Percentiles rank a stretch among this genome's conserved stretches.
These are phyloP conservation scores for Rhabditoides inermis DNA, from an alignment of 2,888 invertebrate genomes.

Conservation along the genomic window DNA sequence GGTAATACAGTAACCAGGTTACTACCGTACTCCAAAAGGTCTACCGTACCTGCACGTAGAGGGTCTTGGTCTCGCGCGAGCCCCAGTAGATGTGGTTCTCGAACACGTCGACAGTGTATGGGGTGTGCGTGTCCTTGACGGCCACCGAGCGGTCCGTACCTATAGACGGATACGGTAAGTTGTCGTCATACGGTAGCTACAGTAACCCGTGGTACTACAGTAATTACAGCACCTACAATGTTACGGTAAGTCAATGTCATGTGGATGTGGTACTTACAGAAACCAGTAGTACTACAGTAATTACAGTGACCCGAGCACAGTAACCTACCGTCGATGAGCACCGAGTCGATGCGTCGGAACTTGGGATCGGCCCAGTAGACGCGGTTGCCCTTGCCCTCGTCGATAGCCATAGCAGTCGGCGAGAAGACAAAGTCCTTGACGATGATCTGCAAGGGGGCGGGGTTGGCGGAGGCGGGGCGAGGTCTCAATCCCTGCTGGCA, in stretches of 20 bases:
- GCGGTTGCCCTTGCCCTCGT: slow-evolving; percentile 77
- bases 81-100: slow-evolving; percentile 86
- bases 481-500: no score
- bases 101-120: slow-evolving; percentile 71
- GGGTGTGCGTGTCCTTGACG: slow-evolving; percentile 33
- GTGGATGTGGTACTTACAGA: no score
- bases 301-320: no score
- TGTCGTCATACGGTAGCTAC: no score
- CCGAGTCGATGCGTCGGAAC: slow-evolving; percentile 73
- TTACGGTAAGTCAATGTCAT: no score
- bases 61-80: slow-evolving; percentile 77
- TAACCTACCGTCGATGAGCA: slow-evolving; percentile 66
- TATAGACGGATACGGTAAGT: slow-evolving; percentile 1
- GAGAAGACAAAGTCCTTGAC: slow-evolving; percentile 74
- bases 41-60: slow-evolving; percentile 64
- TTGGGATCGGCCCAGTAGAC: slow-evolving; percentile 94
- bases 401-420: slow-evolving; percentile 81
- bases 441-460: slow-evolving; percentile 56
- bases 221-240: no score
- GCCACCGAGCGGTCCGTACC: slow-evolving; percentile 34
- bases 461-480: neutral
- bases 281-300: no score
- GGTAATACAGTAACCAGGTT: neutral
- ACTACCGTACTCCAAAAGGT: neutral
- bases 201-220: no score